A percentile compares a stretch with the other conserved stretches of the same genome.
These are phyloP conservation scores for Eilema griseolum DNA, from an alignment of 2,888 invertebrate genomes.

Conservation along the genomic window DNA sequence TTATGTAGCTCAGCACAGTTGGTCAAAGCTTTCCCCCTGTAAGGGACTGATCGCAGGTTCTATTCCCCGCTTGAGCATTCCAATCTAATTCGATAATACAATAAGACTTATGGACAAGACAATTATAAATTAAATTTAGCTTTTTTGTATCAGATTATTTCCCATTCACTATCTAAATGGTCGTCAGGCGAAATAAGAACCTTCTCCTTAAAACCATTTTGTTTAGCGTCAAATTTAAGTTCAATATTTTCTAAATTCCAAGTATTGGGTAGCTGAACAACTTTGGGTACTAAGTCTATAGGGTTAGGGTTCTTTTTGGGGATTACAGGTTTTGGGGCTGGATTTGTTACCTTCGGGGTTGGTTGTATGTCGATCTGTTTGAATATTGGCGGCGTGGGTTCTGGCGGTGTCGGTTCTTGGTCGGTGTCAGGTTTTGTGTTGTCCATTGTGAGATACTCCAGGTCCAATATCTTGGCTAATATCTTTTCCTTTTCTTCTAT, in stretches of 20 bases:
- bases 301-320: conserved; percentile 45
- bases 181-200: conserved; percentile 75
- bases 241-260: conserved; percentile 87
- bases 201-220: conserved; percentile 64
- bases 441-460: conserved; percentile 83
- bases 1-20: too few species aligned
- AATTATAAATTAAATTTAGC: conserved; percentile 24
- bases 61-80: too few species aligned
- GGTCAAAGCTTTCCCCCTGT: too few species aligned
- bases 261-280: conserved; percentile 85
- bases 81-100: not conserved
- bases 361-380: conserved; percentile 35
- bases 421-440: conserved; percentile 33
- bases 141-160: conserved; percentile 72
- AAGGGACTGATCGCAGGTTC: too few species aligned
- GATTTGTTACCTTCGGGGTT: conserved; percentile 29
- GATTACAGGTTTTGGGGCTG: conserved; percentile 29
- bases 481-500: conserved; percentile 92
- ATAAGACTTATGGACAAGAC: conserved; percentile 11
- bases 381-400: conserved; percentile 25
- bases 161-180: conserved; percentile 79
- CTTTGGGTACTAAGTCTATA: conserved; percentile 78
- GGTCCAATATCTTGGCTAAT: conserved; percentile 89
- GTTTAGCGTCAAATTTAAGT: conserved; percentile 69
- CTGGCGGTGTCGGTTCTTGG: conserved; percentile 21